Conservation (phyloP, 2,888 invertebrate species). For the Prosopocoilus inquinatus region DNA sequence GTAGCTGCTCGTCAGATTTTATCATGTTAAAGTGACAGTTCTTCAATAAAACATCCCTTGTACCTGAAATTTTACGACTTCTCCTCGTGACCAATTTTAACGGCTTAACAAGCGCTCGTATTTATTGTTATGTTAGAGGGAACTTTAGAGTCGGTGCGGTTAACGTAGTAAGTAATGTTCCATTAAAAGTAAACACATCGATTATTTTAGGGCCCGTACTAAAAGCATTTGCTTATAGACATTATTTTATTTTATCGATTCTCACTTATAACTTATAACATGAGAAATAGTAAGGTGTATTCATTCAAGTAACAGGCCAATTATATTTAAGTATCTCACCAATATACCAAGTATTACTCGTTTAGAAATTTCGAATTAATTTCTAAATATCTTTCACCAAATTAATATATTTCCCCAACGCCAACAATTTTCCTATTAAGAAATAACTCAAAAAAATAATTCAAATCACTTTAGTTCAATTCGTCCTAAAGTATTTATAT, state of each 20-base stretch:
- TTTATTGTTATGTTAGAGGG: slow-evolving; percentile 24
- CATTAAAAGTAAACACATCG: slow-evolving; percentile 1
- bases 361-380: too few relatives aligned
- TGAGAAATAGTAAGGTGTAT: too few relatives aligned
- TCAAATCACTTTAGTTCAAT: too few relatives aligned
- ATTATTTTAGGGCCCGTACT: background rate
- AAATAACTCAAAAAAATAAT: too few relatives aligned
- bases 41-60: slow-evolving; percentile 37
- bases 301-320: too few relatives aligned
- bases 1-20: slow-evolving; percentile 33
- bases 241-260: background rate
- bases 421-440: too few relatives aligned
- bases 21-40: slow-evolving; percentile 36
- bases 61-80: slow-evolving; percentile 39
- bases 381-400: too few relatives aligned
- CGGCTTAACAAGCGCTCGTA: slow-evolving; percentile 35
- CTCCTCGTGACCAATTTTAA: slow-evolving; percentile 39
- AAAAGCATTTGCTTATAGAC: background rate
- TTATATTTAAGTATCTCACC: too few relatives aligned
- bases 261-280: too few relatives aligned
- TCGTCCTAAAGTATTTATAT: too few relatives aligned
- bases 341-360: too few relatives aligned
- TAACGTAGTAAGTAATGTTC: background rate
- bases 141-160: slow-evolving; percentile 3
- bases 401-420: too few relatives aligned